Evolutionary conservation across 1,140 invertebrate species (phyloP).

Genomic region (Helicoverpa zea): DNA sequence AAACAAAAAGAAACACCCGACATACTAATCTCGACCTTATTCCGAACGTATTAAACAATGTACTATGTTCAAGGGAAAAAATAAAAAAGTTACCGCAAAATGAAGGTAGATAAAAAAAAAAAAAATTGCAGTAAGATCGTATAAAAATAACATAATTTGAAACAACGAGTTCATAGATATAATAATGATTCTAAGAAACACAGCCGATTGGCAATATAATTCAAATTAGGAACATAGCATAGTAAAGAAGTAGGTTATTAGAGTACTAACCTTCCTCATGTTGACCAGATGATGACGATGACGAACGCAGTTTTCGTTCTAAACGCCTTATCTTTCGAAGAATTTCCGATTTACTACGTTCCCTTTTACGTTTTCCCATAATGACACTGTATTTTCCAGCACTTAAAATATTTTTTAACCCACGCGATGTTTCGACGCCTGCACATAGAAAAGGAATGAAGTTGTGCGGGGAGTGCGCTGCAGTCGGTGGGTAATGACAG

Average conservation of each 20-base stretch:
- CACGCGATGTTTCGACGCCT: neutral
- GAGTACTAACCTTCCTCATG: neutral
- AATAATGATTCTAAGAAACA: neutral
- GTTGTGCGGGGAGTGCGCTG: too few species aligned
- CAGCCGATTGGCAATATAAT: neutral
- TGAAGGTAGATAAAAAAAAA: neutral
- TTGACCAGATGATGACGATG: neutral
- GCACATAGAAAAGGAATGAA: conserved; percentile 9
- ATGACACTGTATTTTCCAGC: neutral
- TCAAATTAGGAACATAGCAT: neutral
- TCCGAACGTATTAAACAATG: neutral
- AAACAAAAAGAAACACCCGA: neutral
- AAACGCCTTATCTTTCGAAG: neutral
- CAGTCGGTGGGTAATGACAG: too few species aligned
- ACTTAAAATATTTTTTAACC: neutral
- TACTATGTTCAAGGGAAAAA: neutral
- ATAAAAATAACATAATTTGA: neutral
- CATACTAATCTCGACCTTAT: neutral
- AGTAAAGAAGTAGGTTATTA: neutral
- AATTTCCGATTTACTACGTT: neutral
- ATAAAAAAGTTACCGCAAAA: neutral
- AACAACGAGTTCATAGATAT: neutral
- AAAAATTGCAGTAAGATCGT: too few species aligned
- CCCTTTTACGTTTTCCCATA: neutral
- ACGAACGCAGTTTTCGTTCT: neutral